Evolutionary conservation across 2,113 vertebrate genomes (phyloP).

Genomic region (Aphyosemion australe): DNA sequence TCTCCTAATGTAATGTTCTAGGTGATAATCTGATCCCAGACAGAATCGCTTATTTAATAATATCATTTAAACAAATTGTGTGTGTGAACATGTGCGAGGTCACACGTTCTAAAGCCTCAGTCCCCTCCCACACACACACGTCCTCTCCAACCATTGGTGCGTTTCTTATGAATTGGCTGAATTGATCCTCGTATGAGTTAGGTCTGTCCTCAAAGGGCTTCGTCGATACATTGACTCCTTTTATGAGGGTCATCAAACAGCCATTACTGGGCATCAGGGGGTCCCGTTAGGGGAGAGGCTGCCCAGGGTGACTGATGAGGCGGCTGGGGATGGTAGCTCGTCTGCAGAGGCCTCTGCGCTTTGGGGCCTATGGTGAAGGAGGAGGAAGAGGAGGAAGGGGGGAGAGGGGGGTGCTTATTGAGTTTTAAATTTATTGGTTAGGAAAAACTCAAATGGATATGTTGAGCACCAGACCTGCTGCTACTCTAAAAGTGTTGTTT

Average conservation of each 20-base stretch:
- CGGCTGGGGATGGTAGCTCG: slow-evolving; percentile 66
- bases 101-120: slow-evolving; percentile 70
- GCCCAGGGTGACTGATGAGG: slow-evolving; percentile 88
- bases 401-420: slow-evolving; percentile 48
- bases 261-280: slow-evolving; percentile 88
- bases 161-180: slow-evolving; percentile 85
- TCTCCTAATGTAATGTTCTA: slow-evolving; percentile 60
- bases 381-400: neutral
- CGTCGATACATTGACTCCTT: slow-evolving; percentile 96
- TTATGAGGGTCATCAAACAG: slow-evolving; percentile 96
- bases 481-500: neutral
- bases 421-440: slow-evolving; percentile 67
- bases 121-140: slow-evolving; percentile 22
- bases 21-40: slow-evolving; percentile 75
- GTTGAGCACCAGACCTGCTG: slow-evolving; percentile 26
- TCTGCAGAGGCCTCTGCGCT: slow-evolving; percentile 53
- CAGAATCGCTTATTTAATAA: slow-evolving; percentile 78
- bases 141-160: slow-evolving; percentile 26
- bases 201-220: slow-evolving; percentile 83
- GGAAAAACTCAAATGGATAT: slow-evolving; percentile 56
- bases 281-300: slow-evolving; percentile 83
- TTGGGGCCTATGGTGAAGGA: slow-evolving; percentile 31
- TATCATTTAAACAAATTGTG: slow-evolving; percentile 77
- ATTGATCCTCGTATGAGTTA: slow-evolving; percentile 89
- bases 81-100: slow-evolving; percentile 70